Conservation (phyloP, 2,888 invertebrate genomes). For the Mellilla xanthometata region DNA sequence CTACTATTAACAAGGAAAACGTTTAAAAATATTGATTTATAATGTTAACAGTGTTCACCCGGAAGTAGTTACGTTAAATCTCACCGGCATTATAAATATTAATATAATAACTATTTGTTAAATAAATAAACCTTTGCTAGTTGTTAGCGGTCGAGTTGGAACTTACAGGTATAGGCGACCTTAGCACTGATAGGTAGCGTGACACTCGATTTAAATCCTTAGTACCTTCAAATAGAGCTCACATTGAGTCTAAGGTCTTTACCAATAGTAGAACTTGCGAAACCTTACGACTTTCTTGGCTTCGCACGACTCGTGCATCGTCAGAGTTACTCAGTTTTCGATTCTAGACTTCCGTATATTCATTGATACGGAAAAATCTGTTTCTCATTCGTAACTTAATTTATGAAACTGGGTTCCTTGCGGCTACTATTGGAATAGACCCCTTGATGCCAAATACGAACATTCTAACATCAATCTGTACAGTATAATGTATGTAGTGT, state of each 20-base stretch:
- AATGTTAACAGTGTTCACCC: constrained; percentile 10
- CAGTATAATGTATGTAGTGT: constrained; percentile 10
- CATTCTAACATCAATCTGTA: constrained; percentile 13
- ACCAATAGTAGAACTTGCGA: constrained; percentile 26
- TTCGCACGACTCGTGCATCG: background rate
- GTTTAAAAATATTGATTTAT: too few species aligned
- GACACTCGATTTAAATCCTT: constrained; percentile 33
- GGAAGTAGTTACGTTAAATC: constrained; percentile 26
- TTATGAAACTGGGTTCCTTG: background rate
- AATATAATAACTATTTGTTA: constrained; percentile 21
- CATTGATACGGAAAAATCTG: constrained; percentile 16
- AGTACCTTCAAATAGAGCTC: constrained; percentile 40
- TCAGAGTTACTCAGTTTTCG: background rate
- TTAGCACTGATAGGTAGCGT: constrained; percentile 38
- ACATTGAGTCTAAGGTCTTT: constrained; percentile 34
- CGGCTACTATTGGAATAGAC: constrained; percentile 6
- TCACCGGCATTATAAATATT: constrained; percentile 32
- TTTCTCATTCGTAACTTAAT: constrained; percentile 1
- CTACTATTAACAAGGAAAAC: too few species aligned
- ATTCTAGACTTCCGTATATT: constrained; percentile 16
- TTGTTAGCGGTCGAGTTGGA: constrained; percentile 34
- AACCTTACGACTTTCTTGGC: background rate
- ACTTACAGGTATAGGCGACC: constrained; percentile 38
- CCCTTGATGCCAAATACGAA: constrained; percentile 14
- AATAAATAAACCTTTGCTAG: constrained; percentile 26